Base-by-base conservation (phyloP, 2,797 vertebrate species). In the Neopelma chrysocephalum region DNA sequence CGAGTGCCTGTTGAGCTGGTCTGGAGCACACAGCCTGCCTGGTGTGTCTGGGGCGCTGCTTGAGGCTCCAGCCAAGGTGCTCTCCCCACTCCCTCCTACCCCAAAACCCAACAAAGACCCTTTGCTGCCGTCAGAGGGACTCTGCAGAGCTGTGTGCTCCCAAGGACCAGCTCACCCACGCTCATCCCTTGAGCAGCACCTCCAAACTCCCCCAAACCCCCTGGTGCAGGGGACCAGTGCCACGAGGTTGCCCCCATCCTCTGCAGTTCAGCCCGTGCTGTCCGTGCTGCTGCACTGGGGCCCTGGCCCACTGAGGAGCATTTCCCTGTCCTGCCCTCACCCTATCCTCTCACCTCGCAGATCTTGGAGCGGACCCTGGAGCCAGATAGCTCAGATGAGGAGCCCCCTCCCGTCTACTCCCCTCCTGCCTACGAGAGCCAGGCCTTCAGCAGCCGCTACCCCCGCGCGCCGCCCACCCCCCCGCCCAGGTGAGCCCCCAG, bases 381-480 rank as follows among this genome's bases (percentile, higher is more conserved):
- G 97, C 99, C 99, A 0, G 99, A 99, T 94, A 99, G 99, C 89
- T 99, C 99, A 0, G 99, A 99, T 1, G 99, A 99, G 96, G 99
- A 99, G 90, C 99, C 99, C 1, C 99, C 99, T 27, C 99, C 99
- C 0, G 98, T 99, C 60, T 99, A 99, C 75, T 99, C 99, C 32
- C 99, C 99, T 2, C 99, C 99, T 2, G 97, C 99, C 42, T 99
- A 99, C 29, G 98, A 99, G 89, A 98, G 99, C 98, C 99, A 99
- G 90, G 92, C 97, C 36, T 98, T 98, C 18, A 98, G 99, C 97
- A 98, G 98, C 96, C 98, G 98, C 95, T 99, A 98, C 94, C 98
- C 97, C 18, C 94, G 97, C 0, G 51, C 56, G 2, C 92, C 83
- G 0, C 88, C 92, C 79, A 98, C 98, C 5, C 99, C 99, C 93